phyloP scores from a whole-genome alignment of 2,113 vertebrate species.

The Triplophysa dalaica region DNA sequence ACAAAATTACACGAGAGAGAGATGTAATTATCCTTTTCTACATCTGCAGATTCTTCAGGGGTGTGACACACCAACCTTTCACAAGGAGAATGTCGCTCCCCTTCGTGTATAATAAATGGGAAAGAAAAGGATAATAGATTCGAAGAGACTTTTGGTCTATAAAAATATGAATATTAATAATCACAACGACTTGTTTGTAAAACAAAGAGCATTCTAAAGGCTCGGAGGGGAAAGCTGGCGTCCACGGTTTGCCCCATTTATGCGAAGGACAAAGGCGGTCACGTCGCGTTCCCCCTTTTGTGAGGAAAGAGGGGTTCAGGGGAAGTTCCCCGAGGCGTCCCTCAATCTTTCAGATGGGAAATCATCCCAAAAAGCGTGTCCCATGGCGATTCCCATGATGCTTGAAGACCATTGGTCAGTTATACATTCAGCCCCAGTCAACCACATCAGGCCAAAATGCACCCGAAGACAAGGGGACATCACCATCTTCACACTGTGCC shows the following conservation, averaged over 20 bases:
- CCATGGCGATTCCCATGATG: constrained; percentile 75
- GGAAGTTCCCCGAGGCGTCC: constrained; percentile 68
- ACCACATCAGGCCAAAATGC: constrained; percentile 57
- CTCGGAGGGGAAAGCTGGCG: constrained; percentile 63
- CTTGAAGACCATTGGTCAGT: constrained; percentile 70
- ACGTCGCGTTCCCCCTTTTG: constrained; percentile 71
- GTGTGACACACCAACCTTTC: constrained; percentile 78
- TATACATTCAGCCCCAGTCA: constrained; percentile 69
- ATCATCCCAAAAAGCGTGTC: constrained; percentile 64
- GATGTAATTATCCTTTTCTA: constrained; percentile 88
- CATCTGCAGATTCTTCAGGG: constrained; percentile 80
- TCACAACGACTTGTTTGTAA: constrained; percentile 64
- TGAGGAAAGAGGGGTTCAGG: constrained; percentile 61
- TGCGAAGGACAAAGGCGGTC: constrained; percentile 68
- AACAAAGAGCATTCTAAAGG: constrained; percentile 65
- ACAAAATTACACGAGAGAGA: constrained; percentile 82
- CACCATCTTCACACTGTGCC: constrained; percentile 68
- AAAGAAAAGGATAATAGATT: constrained; percentile 70
- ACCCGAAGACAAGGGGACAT: constrained; percentile 46
- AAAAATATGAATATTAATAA: constrained; percentile 81
- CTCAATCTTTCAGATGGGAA: constrained; percentile 76
- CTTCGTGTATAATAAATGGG: constrained; percentile 63
- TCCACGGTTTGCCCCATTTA: constrained; percentile 64
- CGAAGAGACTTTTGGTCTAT: constrained; percentile 57
- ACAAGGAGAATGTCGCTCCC: constrained; percentile 58